Evolutionary conservation across 2,113 vertebrate species (phyloP).

Genomic region (Perognathus longimembris): DNA sequence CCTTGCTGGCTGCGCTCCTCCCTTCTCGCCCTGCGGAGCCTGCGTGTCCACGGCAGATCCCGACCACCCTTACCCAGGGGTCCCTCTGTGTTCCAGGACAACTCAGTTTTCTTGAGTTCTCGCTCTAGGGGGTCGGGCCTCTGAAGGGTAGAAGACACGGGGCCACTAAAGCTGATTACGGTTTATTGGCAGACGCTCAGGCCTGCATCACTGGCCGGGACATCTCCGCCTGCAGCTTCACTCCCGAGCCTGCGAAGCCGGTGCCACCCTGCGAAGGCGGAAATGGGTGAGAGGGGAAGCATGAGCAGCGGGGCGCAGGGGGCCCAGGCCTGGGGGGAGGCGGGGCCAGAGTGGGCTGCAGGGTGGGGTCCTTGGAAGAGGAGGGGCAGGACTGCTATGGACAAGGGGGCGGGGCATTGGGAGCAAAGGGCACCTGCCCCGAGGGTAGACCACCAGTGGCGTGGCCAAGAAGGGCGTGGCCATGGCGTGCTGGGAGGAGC

Average conservation of each 20-base stretch:
- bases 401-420: neutral
- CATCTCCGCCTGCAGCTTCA: conserved; percentile 91
- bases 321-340: accelerated
- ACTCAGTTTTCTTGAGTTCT: too few species aligned
- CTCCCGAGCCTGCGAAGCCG: conserved; percentile 91
- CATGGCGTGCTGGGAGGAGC: neutral
- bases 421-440: too few species aligned
- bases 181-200: conserved; percentile 81
- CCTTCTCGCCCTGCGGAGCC: too few species aligned
- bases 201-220: conserved; percentile 95
- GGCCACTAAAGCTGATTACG: neutral
- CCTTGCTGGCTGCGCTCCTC: too few species aligned
- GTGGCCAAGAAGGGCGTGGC: neutral
- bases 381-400: neutral
- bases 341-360: too few species aligned
- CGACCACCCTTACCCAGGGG: too few species aligned
- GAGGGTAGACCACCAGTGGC: neutral
- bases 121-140: neutral
- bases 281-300: neutral
- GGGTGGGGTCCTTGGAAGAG: too few species aligned
- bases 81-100: too few species aligned
- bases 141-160: neutral
- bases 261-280: conserved; percentile 89
- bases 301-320: too few species aligned
- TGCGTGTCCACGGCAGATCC: too few species aligned